Base-by-base conservation (phyloP, 2,888 invertebrate genomes). In the Prosopocoilus inquinatus region DNA sequence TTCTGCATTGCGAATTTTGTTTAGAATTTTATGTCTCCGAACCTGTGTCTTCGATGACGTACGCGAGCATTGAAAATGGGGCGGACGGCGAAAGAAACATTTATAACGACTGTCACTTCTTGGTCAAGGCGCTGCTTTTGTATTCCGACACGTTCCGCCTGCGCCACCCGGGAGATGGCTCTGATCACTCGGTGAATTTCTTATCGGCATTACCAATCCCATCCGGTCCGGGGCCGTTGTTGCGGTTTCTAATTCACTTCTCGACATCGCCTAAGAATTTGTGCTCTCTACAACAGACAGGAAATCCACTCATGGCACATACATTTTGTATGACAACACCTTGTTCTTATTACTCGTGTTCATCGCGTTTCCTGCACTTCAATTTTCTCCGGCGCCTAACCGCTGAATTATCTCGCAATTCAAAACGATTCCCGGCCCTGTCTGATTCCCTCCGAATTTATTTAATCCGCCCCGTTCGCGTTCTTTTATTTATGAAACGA, bases 261-360 rank as follows among this genome's bases (percentile, higher is more conserved):
- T 61, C 62, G 55, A 54, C 58, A 50, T 51, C 45, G 50, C 34
- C 45, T 36, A 45, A 43, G 43, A 47, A 38, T 33, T 41, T 35
- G 35, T 33, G 54, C 36, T 32, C 34, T 60, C 60, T 53, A 53
- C 59, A 56, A 58, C 59, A 58, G 52, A 58, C 50, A 65, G 68
- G 68, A 70, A 74, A 74, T 75, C 71, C 73, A 72, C 74, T 75
- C 69, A 71, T 71, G 68, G 63, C 65, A 63, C 71, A 74, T 75
- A 69, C 72, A 75, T 74, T 70, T 74, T 75, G 70, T 70, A 75
- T 72, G 72, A 70, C 70, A 66, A 67, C 66, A 69, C 69, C 66
- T 67, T 64, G 60, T 65, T 68, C 64, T 64, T 67, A 62, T 66
- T 66, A 63, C 64, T 64, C 62, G 61, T 57, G 61, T 60, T 58